Base-by-base conservation (phyloP, 2,113 vertebrate species). In the Microtus montanus region DNA sequence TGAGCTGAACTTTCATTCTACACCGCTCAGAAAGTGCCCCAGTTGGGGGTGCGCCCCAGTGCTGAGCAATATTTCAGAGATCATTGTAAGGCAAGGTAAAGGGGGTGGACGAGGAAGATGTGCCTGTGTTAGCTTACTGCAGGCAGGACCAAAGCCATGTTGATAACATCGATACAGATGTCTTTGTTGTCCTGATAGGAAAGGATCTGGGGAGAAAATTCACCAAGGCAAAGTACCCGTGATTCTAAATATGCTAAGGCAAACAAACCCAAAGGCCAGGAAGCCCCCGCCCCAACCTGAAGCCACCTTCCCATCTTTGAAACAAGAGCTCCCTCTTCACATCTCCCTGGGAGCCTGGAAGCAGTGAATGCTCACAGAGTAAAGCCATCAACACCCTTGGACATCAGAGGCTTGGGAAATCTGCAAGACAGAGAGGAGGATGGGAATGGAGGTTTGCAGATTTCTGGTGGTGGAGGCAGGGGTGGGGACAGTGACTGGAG, bases 141-240 rank as follows among this genome's bases (percentile, higher is more conserved):
- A 78, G 84, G 49, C 58, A 68, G 54, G 74, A 30, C 38, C 74
- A 94, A 92, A 79, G n/a, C 35, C 9, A 35, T 49, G 52, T 79
- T 75, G 64, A 71, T 47, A 83, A 77, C 47, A 91, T 75, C 49
- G 49, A 68, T 58, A 78, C 14, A 38, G 33, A 71, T 68, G n/a
- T 92, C 77, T 77, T 15, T 22, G 71, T n/a, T 26, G 28, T 86
- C 33, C 73, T 66, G 91, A 64, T 38, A 44, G 93, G 68, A 86
- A 66, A 90, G 41, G 38, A 13, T 73, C 93, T 79, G 15, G 87
- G 77, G 14, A 83, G 83, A 61, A 91, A 89, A 78, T 19, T 9
- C 86, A 91, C 28, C 52, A 64, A 89, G 47, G 58, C 79, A 95
- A 90, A 38, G 78, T 78, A 64, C 10, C 22, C 61, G 93, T 84